phyloP scores from a whole-genome alignment of 2,797 vertebrate genomes.

The Synanceia verrucosa region DNA sequence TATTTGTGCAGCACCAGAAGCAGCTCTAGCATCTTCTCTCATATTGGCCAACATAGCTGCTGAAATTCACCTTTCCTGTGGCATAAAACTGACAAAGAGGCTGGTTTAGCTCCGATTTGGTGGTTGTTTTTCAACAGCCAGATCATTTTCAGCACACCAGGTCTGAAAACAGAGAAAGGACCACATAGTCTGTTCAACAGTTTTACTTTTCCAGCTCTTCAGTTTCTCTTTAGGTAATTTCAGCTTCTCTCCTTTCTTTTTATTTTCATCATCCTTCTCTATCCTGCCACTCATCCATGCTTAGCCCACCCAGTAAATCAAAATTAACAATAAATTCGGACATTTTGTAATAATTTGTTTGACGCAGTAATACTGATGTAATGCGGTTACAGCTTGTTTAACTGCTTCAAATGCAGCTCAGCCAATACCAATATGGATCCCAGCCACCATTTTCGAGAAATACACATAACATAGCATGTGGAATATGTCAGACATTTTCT shows the following conservation, averaged over 20 bases:
- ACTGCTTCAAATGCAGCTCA: neutral
- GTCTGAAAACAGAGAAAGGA: neutral
- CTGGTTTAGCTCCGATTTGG: neutral
- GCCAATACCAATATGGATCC: neutral
- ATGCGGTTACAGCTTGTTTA: neutral
- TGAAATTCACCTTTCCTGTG: neutral
- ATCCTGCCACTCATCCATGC: neutral
- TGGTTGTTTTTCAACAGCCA: neutral
- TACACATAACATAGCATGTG: neutral
- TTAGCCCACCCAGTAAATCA: neutral
- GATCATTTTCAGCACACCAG: neutral
- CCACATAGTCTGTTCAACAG: neutral
- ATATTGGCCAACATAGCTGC: neutral
- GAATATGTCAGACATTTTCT: neutral
- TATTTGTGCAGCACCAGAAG: neutral
- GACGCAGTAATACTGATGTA: neutral
- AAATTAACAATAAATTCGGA: neutral
- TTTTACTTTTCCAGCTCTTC: neutral
- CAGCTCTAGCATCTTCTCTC: neutral
- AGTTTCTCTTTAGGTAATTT: neutral
- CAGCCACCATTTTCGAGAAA: neutral
- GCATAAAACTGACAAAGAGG: too few species aligned
- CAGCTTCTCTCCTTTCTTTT: neutral
- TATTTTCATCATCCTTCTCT: neutral
- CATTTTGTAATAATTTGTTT: neutral